A percentile compares a stretch with the other conserved stretches of the same genome.
Evolutionary conservation across 2,113 vertebrate genomes (phyloP).

Genomic region (Lophochroa leadbeateri): DNA sequence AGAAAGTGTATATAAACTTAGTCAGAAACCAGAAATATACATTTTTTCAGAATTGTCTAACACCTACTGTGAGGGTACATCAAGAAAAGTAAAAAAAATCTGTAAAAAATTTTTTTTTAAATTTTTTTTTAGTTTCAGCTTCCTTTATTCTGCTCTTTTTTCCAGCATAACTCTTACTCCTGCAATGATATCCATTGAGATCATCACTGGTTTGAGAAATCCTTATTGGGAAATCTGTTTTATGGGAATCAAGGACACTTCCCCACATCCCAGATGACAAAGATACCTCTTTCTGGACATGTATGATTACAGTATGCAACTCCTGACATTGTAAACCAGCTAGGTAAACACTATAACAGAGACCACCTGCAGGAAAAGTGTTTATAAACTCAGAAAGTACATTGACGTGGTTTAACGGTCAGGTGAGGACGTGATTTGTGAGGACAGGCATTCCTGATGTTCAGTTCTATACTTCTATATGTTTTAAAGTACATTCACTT

Average conservation of each 20-base stretch:
- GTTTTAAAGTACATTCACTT: not conserved
- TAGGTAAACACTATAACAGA: not conserved
- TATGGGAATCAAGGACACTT: not conserved
- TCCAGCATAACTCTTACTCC: not conserved
- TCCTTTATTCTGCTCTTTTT: not conserved
- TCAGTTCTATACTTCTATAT: not conserved
- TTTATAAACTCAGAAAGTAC: not conserved
- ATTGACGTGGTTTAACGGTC: accelerated
- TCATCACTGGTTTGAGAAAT: not conserved
- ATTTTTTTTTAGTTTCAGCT: not conserved
- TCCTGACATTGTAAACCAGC: not conserved
- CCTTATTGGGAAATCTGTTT: not conserved
- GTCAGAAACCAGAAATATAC: not conserved
- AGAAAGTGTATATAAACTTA: not conserved
- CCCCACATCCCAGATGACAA: not conserved
- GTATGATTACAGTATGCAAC: not conserved
- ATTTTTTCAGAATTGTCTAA: not conserved
- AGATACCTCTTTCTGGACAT: not conserved
- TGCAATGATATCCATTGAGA: not conserved
- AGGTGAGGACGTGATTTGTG: not conserved
- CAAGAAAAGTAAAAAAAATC: not conserved
- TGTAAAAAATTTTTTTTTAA: not conserved
- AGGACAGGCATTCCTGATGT: not conserved
- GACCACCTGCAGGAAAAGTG: not conserved
- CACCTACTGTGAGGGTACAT: not conserved